A percentile compares a stretch with the other conserved stretches of the same genome.
phyloP scores from a whole-genome alignment of 2,888 invertebrate species.

The Philereme transversata region DNA sequence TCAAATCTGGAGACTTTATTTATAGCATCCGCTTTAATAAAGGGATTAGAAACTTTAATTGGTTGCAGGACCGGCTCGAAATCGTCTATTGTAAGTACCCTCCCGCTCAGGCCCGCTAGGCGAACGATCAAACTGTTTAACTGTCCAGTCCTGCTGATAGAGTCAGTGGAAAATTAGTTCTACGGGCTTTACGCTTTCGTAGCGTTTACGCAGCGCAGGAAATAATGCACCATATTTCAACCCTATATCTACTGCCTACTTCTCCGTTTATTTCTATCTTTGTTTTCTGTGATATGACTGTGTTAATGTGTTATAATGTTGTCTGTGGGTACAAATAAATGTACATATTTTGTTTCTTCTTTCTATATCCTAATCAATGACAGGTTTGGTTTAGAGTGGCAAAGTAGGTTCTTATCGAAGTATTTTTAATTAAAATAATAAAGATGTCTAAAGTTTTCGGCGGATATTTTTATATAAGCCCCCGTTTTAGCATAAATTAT shows the following conservation, averaged over 20 bases:
- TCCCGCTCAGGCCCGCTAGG: conserved; percentile 27
- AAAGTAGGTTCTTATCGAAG: conserved; percentile 41
- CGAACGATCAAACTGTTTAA: conserved; percentile 18
- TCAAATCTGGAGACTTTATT: conserved; percentile 59
- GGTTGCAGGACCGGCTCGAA: conserved; percentile 61
- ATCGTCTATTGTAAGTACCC: conserved; percentile 58
- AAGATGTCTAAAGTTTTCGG: conserved; percentile 35
- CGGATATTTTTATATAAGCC: conserved; percentile 36
- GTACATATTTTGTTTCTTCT: too few relatives aligned
- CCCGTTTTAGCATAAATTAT: conserved; percentile 38
- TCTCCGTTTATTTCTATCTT: too few relatives aligned
- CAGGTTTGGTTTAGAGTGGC: not conserved
- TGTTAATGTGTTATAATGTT: too few relatives aligned
- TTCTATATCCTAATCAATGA: not conserved
- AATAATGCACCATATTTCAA: not conserved
- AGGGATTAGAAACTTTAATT: conserved; percentile 80
- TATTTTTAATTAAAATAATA: conserved; percentile 26
- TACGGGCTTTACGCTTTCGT: not conserved
- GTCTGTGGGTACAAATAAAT: too few relatives aligned
- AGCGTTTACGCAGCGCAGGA: not conserved
- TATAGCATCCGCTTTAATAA: conserved; percentile 60
- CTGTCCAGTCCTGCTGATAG: not conserved
- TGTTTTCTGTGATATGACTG: too few relatives aligned
- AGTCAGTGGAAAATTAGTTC: not conserved
- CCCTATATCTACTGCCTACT: not conserved